Base-by-base conservation (phyloP, 2,888 invertebrate species). In the Meteorus cinctellus region DNA sequence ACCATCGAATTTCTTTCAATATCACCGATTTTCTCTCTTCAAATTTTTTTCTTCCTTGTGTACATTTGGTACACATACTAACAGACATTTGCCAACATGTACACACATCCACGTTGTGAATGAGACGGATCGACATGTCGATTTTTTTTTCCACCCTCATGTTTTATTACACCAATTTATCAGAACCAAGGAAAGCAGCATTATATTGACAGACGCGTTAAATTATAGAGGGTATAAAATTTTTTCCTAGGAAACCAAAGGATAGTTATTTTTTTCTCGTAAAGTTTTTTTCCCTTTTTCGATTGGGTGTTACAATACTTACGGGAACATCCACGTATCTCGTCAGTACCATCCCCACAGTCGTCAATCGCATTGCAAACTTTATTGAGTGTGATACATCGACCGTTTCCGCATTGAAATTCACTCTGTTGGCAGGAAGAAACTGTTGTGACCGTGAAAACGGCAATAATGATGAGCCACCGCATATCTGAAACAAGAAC, bases 291-390 rank as follows among this genome's bases (percentile, higher is more conserved):
- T 41, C 12, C 12, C 71, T 74, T 31, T 34, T 34, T 36, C 65
- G 31, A 51, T 51, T 73, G 63, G 78, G 72, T 84, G 73, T 36
- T 31, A 60, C 74, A 68, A 65, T 78, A 94, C 95, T 95, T 90
- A 96, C 96, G 94, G 84, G 95, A 92, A 89, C 96, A 96, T 83
- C 92, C 92, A 81, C 92, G 91, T 3, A 93, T 93, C 88, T 96
- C 96, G 88, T 96, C 96, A 82, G 94, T 94, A 84, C 93, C 93
- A 89, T 96, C 96, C 36, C 93, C 93, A 84, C 96, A 96, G 88
- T 96, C 95, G 84, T 94, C 93, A 77, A 94, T 91, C 27, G 95
- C 94, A 86, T 96, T 94, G 90, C 96, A 96, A 88, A 92, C 95
- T 89, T 93, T 93, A 90, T 94, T 94, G 86, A 94, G 90, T 60